Conservation (phyloP, 2,888 invertebrate genomes). For the Eilema griseolum region DNA sequence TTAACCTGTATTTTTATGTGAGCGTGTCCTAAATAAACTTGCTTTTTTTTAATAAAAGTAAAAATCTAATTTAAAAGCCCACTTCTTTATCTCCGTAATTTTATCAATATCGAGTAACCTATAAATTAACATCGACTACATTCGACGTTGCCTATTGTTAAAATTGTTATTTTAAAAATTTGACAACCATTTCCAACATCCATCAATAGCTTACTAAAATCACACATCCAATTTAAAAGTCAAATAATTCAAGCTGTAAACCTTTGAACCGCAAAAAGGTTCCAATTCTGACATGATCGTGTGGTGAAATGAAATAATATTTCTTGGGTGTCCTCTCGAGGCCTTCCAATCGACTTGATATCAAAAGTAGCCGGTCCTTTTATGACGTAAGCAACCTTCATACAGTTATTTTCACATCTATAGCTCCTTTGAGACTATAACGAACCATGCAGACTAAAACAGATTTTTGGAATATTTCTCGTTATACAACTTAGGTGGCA, state of each 20-base stretch:
- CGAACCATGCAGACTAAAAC: neutral
- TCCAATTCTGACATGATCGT: constrained; percentile 27
- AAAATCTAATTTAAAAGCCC: no score
- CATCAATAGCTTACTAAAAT: neutral
- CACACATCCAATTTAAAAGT: constrained; percentile 11
- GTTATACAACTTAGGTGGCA: no score
- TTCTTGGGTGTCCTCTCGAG: constrained; percentile 24
- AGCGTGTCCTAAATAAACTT: no score
- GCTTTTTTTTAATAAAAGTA: no score
- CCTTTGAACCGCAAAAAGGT: constrained; percentile 3
- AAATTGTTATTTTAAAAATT: neutral
- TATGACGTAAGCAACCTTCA: constrained; percentile 17
- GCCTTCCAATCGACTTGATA: constrained; percentile 19
- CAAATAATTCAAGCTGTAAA: constrained; percentile 2
- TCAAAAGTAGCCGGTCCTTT: constrained; percentile 36
- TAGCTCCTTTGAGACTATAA: neutral
- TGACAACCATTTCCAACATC: constrained; percentile 8
- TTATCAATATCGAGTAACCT: neutral
- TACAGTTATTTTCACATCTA: constrained; percentile 1
- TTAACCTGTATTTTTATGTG: no score
- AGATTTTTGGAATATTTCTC: neutral
- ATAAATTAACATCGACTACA: neutral
- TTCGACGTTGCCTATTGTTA: no score
- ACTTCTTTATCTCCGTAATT: neutral
- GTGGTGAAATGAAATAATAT: constrained; percentile 39